phyloP scores from a whole-genome alignment of 2,797 vertebrate species.

The Pseudopleuronectes americanus region DNA sequence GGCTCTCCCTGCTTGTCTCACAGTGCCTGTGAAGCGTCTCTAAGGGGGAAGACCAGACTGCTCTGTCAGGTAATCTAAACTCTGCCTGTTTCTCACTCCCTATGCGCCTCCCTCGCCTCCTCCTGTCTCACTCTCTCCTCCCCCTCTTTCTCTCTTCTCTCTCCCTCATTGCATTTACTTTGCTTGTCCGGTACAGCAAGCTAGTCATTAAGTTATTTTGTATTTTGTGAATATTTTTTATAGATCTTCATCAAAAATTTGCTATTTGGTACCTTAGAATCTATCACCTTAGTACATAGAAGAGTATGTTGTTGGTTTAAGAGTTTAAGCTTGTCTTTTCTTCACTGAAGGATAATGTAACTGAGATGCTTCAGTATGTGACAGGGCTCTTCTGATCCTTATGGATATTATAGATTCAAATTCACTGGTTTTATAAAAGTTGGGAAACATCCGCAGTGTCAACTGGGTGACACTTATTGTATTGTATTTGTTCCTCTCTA shows the following conservation, averaged over 20 bases:
- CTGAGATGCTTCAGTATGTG: background rate
- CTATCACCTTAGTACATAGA: background rate
- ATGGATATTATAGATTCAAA: constrained; percentile 2
- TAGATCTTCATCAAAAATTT: constrained; percentile 3
- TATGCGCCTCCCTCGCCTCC: constrained; percentile 11
- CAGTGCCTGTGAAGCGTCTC: constrained; percentile 83
- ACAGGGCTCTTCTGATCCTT: background rate
- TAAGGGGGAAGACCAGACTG: constrained; percentile 81
- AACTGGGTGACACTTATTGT: background rate
- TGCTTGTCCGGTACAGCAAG: constrained; percentile 24
- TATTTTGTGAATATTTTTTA: constrained; percentile 5
- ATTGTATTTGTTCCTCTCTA: too few species aligned
- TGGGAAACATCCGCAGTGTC: background rate
- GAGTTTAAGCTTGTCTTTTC: background rate
- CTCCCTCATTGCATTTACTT: constrained; percentile 21
- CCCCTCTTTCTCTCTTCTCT: constrained; percentile 10
- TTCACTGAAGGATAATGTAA: background rate
- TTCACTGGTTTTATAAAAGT: constrained; percentile 13
- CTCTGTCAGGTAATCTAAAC: constrained; percentile 81
- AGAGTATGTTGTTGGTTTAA: background rate
- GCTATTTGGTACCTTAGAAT: background rate
- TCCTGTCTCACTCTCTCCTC: constrained; percentile 27
- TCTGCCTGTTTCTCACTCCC: constrained; percentile 48
- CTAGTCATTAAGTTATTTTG: constrained; percentile 19
- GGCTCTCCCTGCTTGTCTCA: constrained; percentile 79